These are phyloP conservation scores for Hyles vespertilio DNA, from an alignment of 1,140 invertebrate genomes.

Conservation along the genomic window DNA sequence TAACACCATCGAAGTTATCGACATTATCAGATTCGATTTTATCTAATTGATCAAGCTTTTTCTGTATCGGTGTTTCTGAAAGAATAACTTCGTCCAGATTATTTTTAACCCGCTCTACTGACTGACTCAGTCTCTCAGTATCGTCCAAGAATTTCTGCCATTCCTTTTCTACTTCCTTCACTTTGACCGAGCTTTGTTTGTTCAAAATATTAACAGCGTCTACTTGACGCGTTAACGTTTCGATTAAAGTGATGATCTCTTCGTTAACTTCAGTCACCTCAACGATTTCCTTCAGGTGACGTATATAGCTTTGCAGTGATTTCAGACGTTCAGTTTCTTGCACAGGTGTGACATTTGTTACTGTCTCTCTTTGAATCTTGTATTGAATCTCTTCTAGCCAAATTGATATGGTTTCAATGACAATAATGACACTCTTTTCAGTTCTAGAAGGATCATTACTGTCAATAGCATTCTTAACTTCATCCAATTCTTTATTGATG, in stretches of 20 bases:
- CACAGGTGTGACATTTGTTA: conserved; percentile 31
- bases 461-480: conserved; percentile 79
- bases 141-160: conserved; percentile 83
- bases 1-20: conserved; percentile 41
- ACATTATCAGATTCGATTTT: conserved; percentile 79
- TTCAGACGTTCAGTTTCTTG: conserved; percentile 50
- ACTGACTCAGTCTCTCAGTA: conserved; percentile 73
- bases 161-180: conserved; percentile 78
- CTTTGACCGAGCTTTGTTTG: conserved; percentile 77
- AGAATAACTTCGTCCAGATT: conserved; percentile 77
- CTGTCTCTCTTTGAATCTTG: conserved; percentile 78
- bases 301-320: conserved; percentile 47
- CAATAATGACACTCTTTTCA: conserved; percentile 82
- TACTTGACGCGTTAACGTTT: conserved; percentile 65
- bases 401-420: conserved; percentile 86
- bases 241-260: conserved; percentile 64
- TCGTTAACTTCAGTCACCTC: conserved; percentile 61
- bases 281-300: conserved; percentile 55
- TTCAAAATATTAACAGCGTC: conserved; percentile 78
- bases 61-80: conserved; percentile 77
- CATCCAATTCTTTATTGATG: conserved; percentile 77
- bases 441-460: conserved; percentile 78
- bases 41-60: conserved; percentile 81
- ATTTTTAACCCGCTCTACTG: conserved; percentile 75
- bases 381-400: conserved; percentile 91